A percentile compares a stretch with the other conserved stretches of the same genome.
Conservation (phyloP, 2,797 vertebrate species). For the Gallinago nigripennis region DNA sequence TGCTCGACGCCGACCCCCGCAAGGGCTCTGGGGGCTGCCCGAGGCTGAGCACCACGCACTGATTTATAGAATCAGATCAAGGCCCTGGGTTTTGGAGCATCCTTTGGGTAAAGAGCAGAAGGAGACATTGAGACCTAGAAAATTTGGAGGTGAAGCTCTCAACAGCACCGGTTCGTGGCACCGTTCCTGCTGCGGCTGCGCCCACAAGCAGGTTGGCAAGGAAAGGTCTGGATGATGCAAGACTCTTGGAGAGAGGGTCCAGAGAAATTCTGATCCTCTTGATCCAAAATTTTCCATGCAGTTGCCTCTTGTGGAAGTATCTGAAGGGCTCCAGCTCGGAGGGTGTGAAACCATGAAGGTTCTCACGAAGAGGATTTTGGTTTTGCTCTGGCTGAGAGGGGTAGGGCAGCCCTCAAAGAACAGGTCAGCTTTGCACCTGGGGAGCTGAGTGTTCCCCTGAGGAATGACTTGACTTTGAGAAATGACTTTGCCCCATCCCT, state of each 20-base stretch:
- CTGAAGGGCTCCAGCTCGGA: not conserved
- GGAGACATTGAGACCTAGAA: not conserved
- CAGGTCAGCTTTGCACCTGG: fast-evolving
- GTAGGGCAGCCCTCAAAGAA: not conserved
- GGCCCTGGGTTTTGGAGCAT: not conserved
- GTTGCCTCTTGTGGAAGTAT: not conserved
- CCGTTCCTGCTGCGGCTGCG: fast-evolving
- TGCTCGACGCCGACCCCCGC: fast-evolving
- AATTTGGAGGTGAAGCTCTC: not conserved
- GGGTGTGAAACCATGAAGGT: not conserved
- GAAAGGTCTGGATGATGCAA: not conserved
- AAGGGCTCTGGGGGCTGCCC: not conserved
- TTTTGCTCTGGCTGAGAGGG: not conserved
- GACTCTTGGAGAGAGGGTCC: not conserved
- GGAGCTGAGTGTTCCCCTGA: not conserved
- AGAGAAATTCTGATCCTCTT: not conserved
- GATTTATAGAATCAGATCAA: not conserved
- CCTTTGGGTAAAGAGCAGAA: not conserved
- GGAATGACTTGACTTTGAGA: not conserved
- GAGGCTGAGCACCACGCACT: not conserved
- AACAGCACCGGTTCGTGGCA: not conserved
- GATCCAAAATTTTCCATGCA: not conserved
- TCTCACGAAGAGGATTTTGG: not conserved
- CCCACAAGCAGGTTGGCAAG: not conserved
- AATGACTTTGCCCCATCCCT: too few species aligned